Base-by-base conservation (phyloP, 1,140 invertebrate species). In the Drosophila pseudoobscura region DNA sequence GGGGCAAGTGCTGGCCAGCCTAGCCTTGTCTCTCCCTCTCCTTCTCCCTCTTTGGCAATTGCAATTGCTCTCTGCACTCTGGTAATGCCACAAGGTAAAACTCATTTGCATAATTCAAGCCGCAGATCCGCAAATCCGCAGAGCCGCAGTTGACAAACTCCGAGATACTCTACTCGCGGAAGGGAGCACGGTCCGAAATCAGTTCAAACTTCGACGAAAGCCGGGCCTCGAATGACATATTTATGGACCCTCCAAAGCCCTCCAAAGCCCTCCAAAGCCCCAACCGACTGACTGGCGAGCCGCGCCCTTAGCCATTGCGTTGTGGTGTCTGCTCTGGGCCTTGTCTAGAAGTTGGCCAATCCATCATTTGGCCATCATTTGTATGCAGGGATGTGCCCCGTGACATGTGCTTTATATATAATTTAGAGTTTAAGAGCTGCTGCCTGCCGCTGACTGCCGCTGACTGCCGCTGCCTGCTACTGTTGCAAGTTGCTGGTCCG, bases 371-470 rank as follows among this genome's bases (percentile, higher is more conserved):
- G 41, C 52, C 45, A 55, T 73, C 66, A 90, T 90, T 90, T 80
- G 78, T 90, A 90, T 90, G 87, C 87, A 65, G 66, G 64, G 66
- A 78, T 87, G 87, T 83, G 82, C 53, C 60, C 69, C 69, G 53
- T 90, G 87, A 90, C 88, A 90, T 90, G 88, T 90, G 87, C 87
- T 90, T 90, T 87, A 90, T 90, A 85, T 90, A 90, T 90, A 90
- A 90, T 90, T 90, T 90, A 90, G 87, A 79, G 76, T 90, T 74
- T 8, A 17, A 35, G 51, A 20, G 2, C 9, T 51, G 50, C 26
- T 29, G 50, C n/a, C 15, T 39, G 29, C 31, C 31, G 11, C 52
- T 53, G 66, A 73, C 35, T 24, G 5, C 3, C 31, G 0, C 8
- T 65, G 76, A 73, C 60, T 78, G 64, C 64, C 85, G 68, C 69